Base-by-base conservation (phyloP, 2,113 vertebrate species). In the Acrocephalus arundinaceus region DNA sequence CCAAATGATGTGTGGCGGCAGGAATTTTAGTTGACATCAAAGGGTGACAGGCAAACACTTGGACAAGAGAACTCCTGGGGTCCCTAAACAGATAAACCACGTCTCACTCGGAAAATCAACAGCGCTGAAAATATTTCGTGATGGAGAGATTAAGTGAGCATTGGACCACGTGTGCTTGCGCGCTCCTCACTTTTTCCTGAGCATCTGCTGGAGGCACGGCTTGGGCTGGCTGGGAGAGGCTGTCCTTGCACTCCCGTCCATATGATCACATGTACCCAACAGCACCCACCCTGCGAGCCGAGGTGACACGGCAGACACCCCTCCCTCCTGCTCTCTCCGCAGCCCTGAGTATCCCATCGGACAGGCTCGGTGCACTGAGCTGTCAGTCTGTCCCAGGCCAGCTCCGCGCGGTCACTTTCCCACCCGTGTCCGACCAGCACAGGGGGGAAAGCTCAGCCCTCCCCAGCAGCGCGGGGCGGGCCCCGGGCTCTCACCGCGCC, bases 351-450 rank as follows among this genome's bases (percentile, higher is more conserved):
- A 19, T 11, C 35, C 67, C 68, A 18, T 3, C 3, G 51, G 11
- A 18, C 58, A 13, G 20, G n/a, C 21, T 57, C 9, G 41, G 6
- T 12, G 51, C 77, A 7, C 77, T 9, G 27, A 22, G 61, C 23
- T 8, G 7, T 6, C 33, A 0, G 37, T 16, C 2, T 8, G 45
- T 16, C 76, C 25, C 45, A 3, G 45, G 31, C 30, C 49, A 15
- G 43, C 58, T 21, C 41, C 20, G 39, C n/a, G 10, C 30, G 27
- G 41, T 23, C 61, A 31, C 46, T 15, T 25, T 0, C 15, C 55
- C 4, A 1, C 4, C 33, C 11, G 25, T 13, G 55, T 28, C 65
- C 9, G 16, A 21, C 0, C 33, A 1, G 55, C 33, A 1, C 39
- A 19, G 2, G 24, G 24, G 5, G 4, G 51, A 31, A 7, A 6